Evolutionary conservation across 2,888 invertebrate species (phyloP).

Genomic region (Sinodicranocentrus sp.): DNA sequence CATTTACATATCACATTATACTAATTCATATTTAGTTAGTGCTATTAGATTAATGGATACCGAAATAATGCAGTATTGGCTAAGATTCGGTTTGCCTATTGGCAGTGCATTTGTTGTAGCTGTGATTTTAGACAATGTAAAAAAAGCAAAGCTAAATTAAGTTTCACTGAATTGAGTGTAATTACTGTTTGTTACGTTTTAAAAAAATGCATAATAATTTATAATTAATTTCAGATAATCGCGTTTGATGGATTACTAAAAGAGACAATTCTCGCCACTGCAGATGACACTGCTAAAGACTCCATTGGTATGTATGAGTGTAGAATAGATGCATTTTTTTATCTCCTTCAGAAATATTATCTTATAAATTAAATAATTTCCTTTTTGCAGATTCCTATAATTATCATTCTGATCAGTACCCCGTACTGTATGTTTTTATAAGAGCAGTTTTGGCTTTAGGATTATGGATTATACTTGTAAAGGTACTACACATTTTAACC

Average conservation of each 20-base stretch:
- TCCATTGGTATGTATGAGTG: slow-evolving; percentile 24
- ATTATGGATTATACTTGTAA: slow-evolving; percentile 51
- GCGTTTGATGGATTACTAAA: slow-evolving; percentile 58
- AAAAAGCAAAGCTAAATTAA: not conserved
- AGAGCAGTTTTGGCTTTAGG: slow-evolving; percentile 43
- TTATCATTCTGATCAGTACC: slow-evolving; percentile 52
- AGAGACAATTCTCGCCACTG: slow-evolving; percentile 46
- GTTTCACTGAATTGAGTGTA: too few relatives aligned
- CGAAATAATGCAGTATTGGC: slow-evolving; percentile 49
- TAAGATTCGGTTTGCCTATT: slow-evolving; percentile 60
- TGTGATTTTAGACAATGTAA: slow-evolving; percentile 65
- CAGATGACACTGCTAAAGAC: slow-evolving; percentile 32
- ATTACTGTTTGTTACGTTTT: slow-evolving; percentile 14
- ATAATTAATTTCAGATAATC: slow-evolving; percentile 49
- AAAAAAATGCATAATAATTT: not conserved
- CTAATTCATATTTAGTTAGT: too few relatives aligned
- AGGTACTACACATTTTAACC: slow-evolving; percentile 38
- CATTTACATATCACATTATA: too few relatives aligned
- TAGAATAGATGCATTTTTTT: not conserved
- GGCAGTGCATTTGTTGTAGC: slow-evolving; percentile 66
- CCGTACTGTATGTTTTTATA: slow-evolving; percentile 54
- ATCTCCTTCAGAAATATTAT: not conserved
- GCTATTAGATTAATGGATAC: not conserved
- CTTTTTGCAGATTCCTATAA: slow-evolving; percentile 51
- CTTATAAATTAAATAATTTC: not conserved